A percentile compares a stretch with the other conserved stretches of the same genome.
phyloP scores from a whole-genome alignment of 2,113 vertebrate species.

The Dinomys branickii region DNA sequence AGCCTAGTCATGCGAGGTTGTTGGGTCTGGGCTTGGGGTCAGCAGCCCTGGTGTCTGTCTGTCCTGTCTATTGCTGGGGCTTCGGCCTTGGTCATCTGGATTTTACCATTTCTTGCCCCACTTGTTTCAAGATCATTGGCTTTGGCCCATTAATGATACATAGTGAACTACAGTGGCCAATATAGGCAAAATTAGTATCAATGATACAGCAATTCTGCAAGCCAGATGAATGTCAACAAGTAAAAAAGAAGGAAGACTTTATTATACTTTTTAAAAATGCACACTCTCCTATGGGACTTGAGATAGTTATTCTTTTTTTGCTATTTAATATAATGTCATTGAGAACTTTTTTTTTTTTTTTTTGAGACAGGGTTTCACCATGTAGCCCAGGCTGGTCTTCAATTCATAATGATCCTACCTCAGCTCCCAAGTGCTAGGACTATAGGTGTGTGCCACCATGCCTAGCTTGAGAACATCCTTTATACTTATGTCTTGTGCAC shows the following conservation, averaged over 20 bases:
- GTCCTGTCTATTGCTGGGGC: not conserved
- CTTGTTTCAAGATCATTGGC: no score
- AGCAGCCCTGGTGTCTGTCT: not conserved
- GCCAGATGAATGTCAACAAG: no score
- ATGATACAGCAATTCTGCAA: not conserved
- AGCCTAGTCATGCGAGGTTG: not conserved
- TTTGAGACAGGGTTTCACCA: not conserved
- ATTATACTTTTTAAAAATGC: not conserved
- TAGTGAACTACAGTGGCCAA: not conserved
- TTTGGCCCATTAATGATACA: not conserved
- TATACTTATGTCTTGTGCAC: not conserved
- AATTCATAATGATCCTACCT: not conserved
- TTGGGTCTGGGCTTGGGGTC: not conserved
- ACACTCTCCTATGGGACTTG: not conserved
- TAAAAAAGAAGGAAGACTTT: not conserved
- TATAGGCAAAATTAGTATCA: not conserved
- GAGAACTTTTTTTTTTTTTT: not conserved
- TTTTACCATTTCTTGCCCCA: not conserved
- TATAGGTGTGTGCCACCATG: not conserved
- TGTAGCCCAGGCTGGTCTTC: not conserved
- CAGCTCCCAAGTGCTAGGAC: not conserved
- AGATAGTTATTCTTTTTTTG: not conserved
- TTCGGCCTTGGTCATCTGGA: not conserved
- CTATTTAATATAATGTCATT: not conserved
- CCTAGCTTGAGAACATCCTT: not conserved